Evolutionary conservation across 1,140 invertebrate species (phyloP).

Genomic region (Stratiolaelaps scimitus): DNA sequence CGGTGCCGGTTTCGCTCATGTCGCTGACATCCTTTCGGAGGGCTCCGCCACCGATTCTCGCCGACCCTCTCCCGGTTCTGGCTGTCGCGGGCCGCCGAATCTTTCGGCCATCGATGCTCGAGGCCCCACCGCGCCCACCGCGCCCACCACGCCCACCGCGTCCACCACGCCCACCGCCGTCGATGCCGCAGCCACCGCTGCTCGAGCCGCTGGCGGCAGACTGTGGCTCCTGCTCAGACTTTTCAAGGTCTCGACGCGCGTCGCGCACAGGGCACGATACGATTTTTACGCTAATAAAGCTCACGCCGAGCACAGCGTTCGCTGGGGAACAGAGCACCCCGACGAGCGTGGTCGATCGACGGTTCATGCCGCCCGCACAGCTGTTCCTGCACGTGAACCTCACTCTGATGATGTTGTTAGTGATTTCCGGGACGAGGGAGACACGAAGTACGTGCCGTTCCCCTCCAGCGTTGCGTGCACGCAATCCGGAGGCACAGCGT

Average conservation of each 20-base stretch:
- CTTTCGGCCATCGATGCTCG: not conserved
- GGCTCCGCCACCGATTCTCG: too few relatives aligned
- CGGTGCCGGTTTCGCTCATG: not conserved
- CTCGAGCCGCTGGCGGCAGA: too few relatives aligned
- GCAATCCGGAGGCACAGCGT: too few relatives aligned
- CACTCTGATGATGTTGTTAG: not conserved
- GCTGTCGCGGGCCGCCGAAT: too few relatives aligned
- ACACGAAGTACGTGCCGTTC: slow-evolving; percentile 4
- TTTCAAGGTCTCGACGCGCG: not conserved
- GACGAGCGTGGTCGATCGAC: slow-evolving; percentile 12
- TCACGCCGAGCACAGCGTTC: slow-evolving; percentile 6
- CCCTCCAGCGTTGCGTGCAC: not conserved
- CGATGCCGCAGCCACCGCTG: too few relatives aligned
- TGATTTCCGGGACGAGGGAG: not conserved
- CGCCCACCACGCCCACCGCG: too few relatives aligned
- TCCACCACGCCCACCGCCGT: too few relatives aligned
- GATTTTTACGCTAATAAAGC: slow-evolving; percentile 8
- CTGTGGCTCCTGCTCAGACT: too few relatives aligned
- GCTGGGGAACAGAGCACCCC: not conserved
- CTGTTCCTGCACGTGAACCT: slow-evolving; percentile 24
- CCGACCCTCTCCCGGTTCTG: too few relatives aligned
- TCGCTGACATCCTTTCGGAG: too few relatives aligned
- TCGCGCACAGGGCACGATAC: not conserved
- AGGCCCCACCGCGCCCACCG: not conserved
- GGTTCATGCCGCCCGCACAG: slow-evolving; percentile 5